Percentiles rank a stretch among this genome's conserved stretches.
These are phyloP conservation scores for Antedon mediterranea DNA, from an alignment of 53 echinoderm and acorn worm species.

Conservation along the genomic window DNA sequence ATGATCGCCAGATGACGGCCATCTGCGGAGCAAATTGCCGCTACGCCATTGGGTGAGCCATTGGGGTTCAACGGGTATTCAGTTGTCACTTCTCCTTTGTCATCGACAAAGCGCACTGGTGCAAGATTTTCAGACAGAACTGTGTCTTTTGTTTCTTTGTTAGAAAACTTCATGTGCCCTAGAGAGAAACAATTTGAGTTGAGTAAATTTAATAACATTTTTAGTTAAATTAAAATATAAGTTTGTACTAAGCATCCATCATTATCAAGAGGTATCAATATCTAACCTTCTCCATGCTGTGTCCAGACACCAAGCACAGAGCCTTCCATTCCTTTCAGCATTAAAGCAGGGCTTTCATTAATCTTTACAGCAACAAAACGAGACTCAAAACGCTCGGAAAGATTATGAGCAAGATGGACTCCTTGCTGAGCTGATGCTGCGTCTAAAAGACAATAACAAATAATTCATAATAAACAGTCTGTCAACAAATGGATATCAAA, in stretches of 20 bases:
- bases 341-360: constrained; percentile 47
- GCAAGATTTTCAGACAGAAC: constrained; percentile 31
- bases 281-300: constrained; percentile 86
- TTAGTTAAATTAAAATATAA: too few species aligned
- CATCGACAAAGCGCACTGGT: constrained; percentile 65
- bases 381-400: constrained; percentile 77
- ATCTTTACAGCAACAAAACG: constrained; percentile 75
- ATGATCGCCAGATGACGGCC: constrained; percentile 92
- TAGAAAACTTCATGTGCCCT: constrained; percentile 87
- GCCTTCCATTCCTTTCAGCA: constrained; percentile 84
- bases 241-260: too few species aligned
- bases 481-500: too few species aligned
- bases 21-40: constrained; percentile 72
- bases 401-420: constrained; percentile 63
- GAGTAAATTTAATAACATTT: too few species aligned
- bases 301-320: constrained; percentile 87
- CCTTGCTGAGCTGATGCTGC: constrained; percentile 49
- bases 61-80: constrained; percentile 97
- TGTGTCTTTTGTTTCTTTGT: constrained; percentile 27
- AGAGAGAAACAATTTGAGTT: too few species aligned
- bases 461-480: not conserved
- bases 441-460: not conserved
- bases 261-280: too few species aligned
- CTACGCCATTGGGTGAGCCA: constrained; percentile 78
- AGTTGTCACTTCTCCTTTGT: constrained; percentile 53